Conservation (phyloP, 2,797 vertebrate species). For the Acrossocheilus fasciatus region DNA sequence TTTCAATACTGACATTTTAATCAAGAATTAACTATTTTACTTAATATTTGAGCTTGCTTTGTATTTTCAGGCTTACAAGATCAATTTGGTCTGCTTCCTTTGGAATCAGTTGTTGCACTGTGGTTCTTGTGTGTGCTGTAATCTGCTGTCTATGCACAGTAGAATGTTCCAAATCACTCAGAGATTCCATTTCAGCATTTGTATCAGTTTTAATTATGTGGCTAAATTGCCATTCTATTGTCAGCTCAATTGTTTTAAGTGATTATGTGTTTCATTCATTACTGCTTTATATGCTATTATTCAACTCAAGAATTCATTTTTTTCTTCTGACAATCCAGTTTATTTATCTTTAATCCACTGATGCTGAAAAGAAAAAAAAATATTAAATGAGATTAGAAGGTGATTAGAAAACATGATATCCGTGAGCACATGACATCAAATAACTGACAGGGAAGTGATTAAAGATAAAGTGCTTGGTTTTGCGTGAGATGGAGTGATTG, state of each 20-base stretch:
- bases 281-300: constrained; percentile 4
- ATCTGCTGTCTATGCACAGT: not conserved
- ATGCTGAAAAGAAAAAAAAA: constrained; percentile 8
- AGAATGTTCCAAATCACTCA: not conserved
- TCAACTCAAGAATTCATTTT: not conserved
- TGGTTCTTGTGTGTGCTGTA: not conserved
- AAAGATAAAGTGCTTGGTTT: constrained; percentile 30
- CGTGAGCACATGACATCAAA: not conserved
- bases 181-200: not conserved
- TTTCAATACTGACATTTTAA: not conserved
- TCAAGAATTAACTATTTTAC: not conserved
- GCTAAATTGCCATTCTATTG: not conserved
- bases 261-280: not conserved
- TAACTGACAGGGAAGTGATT: constrained; percentile 30
- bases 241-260: constrained; percentile 11
- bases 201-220: not conserved
- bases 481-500: constrained; percentile 8
- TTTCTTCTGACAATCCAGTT: not conserved
- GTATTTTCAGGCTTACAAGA: not conserved
- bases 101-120: not conserved
- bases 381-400: not conserved
- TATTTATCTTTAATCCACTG: constrained; percentile 14
- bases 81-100: not conserved
- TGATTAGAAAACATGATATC: constrained; percentile 24
- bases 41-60: not conserved